Conservation (phyloP, 1,140 invertebrate genomes). For the Oscheius sp. region DNA sequence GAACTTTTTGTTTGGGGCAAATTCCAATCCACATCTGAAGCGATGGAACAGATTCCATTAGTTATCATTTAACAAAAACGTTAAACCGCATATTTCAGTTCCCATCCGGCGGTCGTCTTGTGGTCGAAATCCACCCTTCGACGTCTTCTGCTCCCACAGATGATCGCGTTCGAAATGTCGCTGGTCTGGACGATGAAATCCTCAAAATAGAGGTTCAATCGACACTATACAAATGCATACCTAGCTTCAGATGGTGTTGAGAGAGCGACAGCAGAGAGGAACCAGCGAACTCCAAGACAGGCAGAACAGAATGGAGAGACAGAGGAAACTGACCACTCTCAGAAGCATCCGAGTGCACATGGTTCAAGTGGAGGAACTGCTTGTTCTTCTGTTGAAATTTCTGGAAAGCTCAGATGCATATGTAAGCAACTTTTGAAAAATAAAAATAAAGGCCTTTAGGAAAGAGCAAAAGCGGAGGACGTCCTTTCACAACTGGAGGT, state of each 20-base stretch:
- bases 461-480: slow-evolving; percentile 9
- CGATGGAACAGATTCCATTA: too few relatives aligned
- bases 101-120: slow-evolving; percentile 21
- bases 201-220: slow-evolving; percentile 7
- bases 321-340: slow-evolving; percentile 3
- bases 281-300: not conserved
- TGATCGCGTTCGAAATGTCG: not conserved
- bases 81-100: slow-evolving; percentile 17
- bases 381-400: not conserved
- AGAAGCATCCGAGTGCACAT: not conserved
- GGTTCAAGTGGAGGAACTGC: not conserved
- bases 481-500: not conserved
- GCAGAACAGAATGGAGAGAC: not conserved
- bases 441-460: not conserved
- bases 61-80: too few relatives aligned
- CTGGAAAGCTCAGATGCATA: not conserved
- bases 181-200: not conserved
- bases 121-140: slow-evolving; percentile 28
- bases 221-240: not conserved
- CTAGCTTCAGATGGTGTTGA: slow-evolving; percentile 7
- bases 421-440: not conserved
- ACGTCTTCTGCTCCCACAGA: slow-evolving; percentile 11
- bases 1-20: too few relatives aligned
- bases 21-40: too few relatives aligned
- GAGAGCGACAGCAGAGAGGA: not conserved